These are phyloP conservation scores for Bufo bufo DNA, from an alignment of 2,113 vertebrate species.

Conservation along the genomic window DNA sequence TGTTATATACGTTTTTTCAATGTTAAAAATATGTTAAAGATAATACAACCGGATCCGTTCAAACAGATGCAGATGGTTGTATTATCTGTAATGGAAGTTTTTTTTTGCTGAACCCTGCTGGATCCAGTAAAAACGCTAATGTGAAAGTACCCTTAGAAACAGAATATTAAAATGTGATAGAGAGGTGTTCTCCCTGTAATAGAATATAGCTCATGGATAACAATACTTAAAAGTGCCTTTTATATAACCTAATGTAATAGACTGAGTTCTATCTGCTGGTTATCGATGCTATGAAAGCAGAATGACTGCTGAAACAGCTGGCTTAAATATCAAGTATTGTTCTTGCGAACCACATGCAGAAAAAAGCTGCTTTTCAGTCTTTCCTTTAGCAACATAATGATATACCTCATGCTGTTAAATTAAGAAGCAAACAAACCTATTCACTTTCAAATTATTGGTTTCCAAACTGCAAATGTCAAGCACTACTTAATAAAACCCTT, in stretches of 20 bases:
- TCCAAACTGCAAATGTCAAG: slow-evolving; percentile 62
- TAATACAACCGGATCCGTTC: too few relatives aligned
- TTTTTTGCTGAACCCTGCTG: too few relatives aligned
- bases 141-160: too few relatives aligned
- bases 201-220: not conserved
- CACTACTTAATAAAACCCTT: slow-evolving; percentile 60
- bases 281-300: slow-evolving; percentile 51
- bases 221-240: slow-evolving; percentile 2
- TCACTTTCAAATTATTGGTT: slow-evolving; percentile 61
- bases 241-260: slow-evolving; percentile 17
- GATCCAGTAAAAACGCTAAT: too few relatives aligned
- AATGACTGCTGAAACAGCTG: slow-evolving; percentile 58
- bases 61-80: too few relatives aligned
- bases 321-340: slow-evolving; percentile 54
- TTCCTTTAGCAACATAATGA: slow-evolving; percentile 62
- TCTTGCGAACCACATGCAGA: slow-evolving; percentile 59
- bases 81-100: too few relatives aligned
- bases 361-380: slow-evolving; percentile 62
- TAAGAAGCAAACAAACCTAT: slow-evolving; percentile 64
- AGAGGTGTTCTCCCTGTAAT: not conserved
- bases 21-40: too few relatives aligned
- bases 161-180: not conserved
- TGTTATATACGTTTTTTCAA: too few relatives aligned
- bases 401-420: slow-evolving; percentile 64
- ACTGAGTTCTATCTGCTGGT: slow-evolving; percentile 50